Evolutionary conservation across 2,113 vertebrate genomes (phyloP).

Genomic region (Salvator merianae): DNA sequence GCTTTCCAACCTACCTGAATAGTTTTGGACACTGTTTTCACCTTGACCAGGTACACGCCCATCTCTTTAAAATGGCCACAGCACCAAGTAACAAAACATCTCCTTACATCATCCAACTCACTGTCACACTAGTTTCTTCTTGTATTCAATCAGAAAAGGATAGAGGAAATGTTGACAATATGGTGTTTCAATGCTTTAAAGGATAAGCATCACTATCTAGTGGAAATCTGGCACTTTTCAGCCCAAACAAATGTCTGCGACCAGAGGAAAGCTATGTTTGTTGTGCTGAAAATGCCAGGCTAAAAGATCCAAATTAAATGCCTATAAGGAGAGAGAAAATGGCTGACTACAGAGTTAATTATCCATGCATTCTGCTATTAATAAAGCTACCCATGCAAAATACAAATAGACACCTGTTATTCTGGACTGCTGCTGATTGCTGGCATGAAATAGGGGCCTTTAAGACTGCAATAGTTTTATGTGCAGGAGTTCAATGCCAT

Average conservation of each 20-base stretch:
- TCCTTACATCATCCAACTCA: not conserved
- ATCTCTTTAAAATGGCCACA: not conserved
- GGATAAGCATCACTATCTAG: too few species aligned
- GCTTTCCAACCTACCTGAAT: not conserved
- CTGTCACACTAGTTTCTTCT: too few species aligned
- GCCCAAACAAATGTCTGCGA: not conserved
- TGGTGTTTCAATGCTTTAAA: too few species aligned
- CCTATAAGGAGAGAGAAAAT: not conserved
- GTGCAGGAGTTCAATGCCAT: not conserved
- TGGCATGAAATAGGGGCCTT: not conserved
- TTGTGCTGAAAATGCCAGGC: not conserved
- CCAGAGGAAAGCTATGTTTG: not conserved
- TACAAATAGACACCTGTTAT: not conserved
- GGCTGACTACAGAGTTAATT: not conserved
- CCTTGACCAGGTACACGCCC: not conserved
- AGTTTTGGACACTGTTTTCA: not conserved
- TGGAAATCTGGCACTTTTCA: not conserved
- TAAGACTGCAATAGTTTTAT: not conserved
- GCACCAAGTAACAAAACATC: not conserved
- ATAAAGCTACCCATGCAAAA: not conserved
- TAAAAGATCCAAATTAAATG: not conserved
- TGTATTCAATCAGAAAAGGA: not conserved
- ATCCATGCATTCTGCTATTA: not conserved
- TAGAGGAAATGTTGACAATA: not conserved
- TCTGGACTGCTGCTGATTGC: not conserved